These are phyloP conservation scores for Gymnarchus niloticus DNA, from an alignment of 2,113 vertebrate species.

Conservation along the genomic window DNA sequence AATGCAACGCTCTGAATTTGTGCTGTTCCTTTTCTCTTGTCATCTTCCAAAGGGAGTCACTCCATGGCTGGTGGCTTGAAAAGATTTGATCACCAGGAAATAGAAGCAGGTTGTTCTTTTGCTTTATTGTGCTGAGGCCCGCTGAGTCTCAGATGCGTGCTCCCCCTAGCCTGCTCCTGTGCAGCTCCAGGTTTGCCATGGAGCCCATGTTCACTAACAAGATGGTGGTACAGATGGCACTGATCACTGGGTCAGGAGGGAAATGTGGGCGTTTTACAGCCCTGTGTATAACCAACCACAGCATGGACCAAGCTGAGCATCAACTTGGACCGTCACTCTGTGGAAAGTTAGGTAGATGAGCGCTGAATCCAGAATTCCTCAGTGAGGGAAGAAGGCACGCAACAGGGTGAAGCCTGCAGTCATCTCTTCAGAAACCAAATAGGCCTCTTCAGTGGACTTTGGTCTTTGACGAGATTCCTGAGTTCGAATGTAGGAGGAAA, in stretches of 20 bases:
- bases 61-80: slow-evolving; percentile 96
- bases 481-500: background rate
- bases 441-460: slow-evolving; percentile 21
- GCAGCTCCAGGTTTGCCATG: background rate
- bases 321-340: slow-evolving; percentile 27
- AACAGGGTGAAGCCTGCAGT: background rate
- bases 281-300: slow-evolving; percentile 29
- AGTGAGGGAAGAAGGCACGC: slow-evolving; percentile 7
- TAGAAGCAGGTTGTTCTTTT: slow-evolving; percentile 47
- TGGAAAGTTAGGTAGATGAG: background rate
- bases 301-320: slow-evolving; percentile 29
- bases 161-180: slow-evolving; percentile 56
- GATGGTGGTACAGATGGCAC: slow-evolving; percentile 2
- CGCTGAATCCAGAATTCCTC: background rate
- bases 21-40: slow-evolving; percentile 59
- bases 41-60: slow-evolving; percentile 90
- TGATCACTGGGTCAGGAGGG: slow-evolving; percentile 23
- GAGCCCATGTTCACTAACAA: background rate
- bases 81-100: slow-evolving; percentile 61
- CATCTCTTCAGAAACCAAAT: slow-evolving; percentile 19
- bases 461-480: slow-evolving; percentile 16
- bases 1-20: slow-evolving; percentile 49
- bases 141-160: slow-evolving; percentile 52
- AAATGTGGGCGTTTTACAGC: slow-evolving; percentile 27
- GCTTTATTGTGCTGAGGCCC: slow-evolving; percentile 71